A percentile compares a stretch with the other conserved stretches of the same genome.
Evolutionary conservation across 2,888 invertebrate species (phyloP).

Genomic region (Pocota personata): DNA sequence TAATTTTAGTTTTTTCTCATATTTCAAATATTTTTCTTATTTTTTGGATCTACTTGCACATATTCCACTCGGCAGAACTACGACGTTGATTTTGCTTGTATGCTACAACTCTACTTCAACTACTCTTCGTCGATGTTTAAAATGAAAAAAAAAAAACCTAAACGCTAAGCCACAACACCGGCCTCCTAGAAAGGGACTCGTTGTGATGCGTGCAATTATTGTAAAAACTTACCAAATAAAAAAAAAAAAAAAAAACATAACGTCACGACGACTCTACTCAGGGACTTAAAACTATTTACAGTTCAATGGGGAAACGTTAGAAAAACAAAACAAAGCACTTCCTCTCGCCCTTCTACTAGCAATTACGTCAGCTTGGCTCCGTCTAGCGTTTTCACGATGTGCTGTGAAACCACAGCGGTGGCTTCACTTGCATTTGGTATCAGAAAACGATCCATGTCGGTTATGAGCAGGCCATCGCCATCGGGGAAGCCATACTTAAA

Average conservation of each 20-base stretch:
- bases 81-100: conserved; percentile 9
- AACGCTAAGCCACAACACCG: not conserved
- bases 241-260: conserved; percentile 7
- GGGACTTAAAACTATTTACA: conserved; percentile 69
- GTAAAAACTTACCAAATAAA: conserved; percentile 62
- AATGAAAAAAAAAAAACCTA: not conserved
- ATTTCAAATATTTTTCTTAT: not conserved
- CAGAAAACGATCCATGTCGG: conserved; percentile 95
- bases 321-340: not conserved
- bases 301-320: conserved; percentile 29
- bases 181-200: not conserved
- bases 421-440: conserved; percentile 96
- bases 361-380: conserved; percentile 79
- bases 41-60: conserved; percentile 20
- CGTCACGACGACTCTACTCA: conserved; percentile 25
- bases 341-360: not conserved
- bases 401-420: conserved; percentile 94
- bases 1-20: conserved; percentile 32
- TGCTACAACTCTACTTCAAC: conserved; percentile 17
- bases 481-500: conserved; percentile 96
- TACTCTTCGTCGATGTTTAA: conserved; percentile 5
- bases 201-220: conserved; percentile 12
- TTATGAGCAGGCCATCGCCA: conserved; percentile 90
- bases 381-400: conserved; percentile 88
- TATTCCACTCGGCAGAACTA: conserved; percentile 21